A percentile compares a stretch with the other conserved stretches of the same genome.
Conservation (phyloP, 2,888 invertebrate species). For the Acronicta alni region DNA sequence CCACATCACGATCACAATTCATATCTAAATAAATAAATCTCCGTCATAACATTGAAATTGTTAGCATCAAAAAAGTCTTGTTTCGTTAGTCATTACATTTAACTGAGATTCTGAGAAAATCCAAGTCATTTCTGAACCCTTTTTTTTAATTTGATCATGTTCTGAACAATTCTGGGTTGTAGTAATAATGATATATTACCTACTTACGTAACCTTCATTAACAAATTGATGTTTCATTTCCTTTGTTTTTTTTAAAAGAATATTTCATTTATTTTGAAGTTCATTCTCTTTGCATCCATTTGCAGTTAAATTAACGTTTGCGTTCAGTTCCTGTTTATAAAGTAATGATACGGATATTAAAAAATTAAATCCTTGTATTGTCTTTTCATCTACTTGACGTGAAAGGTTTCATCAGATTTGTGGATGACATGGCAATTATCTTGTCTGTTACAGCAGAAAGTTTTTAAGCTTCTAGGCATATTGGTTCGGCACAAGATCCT, state of each 20-base stretch:
- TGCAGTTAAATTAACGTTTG: slow-evolving; percentile 11
- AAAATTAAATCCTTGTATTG: slow-evolving; percentile 16
- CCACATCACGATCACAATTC: not conserved
- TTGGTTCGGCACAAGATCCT: too few species aligned
- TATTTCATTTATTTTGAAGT: slow-evolving; percentile 35
- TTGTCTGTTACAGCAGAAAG: not conserved
- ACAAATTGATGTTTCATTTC: slow-evolving; percentile 34
- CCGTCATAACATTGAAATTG: too few species aligned
- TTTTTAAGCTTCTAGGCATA: not conserved
- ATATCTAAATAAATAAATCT: too few species aligned
- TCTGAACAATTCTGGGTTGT: not conserved
- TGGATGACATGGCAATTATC: slow-evolving; percentile 16
- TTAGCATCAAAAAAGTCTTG: too few species aligned
- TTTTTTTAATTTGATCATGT: slow-evolving; percentile 36
- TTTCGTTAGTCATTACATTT: slow-evolving; percentile 4
- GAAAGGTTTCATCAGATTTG: slow-evolving; percentile 1
- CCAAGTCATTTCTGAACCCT: slow-evolving; percentile 22
- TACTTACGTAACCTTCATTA: slow-evolving; percentile 28
- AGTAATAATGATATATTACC: slow-evolving; percentile 46
- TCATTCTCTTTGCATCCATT: slow-evolving; percentile 33
- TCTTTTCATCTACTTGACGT: slow-evolving; percentile 10
- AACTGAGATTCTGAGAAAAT: slow-evolving; percentile 26
- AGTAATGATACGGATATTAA: slow-evolving; percentile 12
- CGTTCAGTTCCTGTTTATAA: slow-evolving; percentile 29
- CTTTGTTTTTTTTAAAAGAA: slow-evolving; percentile 36